Evolutionary conservation across 2,888 invertebrate genomes (phyloP).

Genomic region (Neocrepidodera transversa): DNA sequence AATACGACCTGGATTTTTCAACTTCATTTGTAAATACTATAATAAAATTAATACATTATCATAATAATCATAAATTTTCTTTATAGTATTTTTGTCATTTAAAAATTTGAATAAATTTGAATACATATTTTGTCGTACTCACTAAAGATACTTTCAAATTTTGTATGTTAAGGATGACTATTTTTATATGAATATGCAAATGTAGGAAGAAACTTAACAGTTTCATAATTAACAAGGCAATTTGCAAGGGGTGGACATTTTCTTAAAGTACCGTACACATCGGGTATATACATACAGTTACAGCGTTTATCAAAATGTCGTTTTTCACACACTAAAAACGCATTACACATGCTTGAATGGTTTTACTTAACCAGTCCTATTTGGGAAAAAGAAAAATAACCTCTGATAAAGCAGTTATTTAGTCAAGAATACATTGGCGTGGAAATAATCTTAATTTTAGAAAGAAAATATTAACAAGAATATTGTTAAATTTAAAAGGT

Average conservation of each 20-base stretch:
- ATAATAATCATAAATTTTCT: no score
- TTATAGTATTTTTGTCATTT: no score
- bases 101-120: no score
- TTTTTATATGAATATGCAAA: neutral
- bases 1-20: no score
- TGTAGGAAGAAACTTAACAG: neutral
- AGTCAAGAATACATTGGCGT: neutral
- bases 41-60: no score
- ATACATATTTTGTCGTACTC: no score
- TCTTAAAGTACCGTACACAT: neutral
- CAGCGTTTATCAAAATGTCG: constrained; percentile 1
- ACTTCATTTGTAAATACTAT: no score
- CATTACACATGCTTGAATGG: neutral
- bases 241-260: neutral
- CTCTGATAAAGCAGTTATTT: neutral
- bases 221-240: neutral
- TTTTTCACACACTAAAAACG: neutral
- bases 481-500: no score
- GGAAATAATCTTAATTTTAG: no score
- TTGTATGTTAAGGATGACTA: no score
- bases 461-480: no score
- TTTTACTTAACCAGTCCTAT: neutral
- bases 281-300: neutral
- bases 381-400: neutral
- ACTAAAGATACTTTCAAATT: no score